These are phyloP conservation scores for Cylas formicarius DNA, from an alignment of 1,140 invertebrate genomes.

Conservation along the genomic window DNA sequence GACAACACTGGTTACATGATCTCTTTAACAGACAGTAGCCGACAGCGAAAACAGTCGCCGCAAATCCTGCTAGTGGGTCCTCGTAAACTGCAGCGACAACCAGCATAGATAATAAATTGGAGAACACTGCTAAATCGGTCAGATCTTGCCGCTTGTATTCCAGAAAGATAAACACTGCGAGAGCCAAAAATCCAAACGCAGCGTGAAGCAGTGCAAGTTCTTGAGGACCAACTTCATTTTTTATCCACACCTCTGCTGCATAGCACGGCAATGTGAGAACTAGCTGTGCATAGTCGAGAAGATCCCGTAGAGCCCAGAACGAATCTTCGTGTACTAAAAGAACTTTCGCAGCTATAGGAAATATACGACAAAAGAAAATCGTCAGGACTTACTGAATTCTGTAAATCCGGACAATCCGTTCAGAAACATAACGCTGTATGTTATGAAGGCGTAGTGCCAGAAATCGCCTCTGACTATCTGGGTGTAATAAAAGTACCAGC, in stretches of 20 bases:
- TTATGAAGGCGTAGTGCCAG: slow-evolving; percentile 15
- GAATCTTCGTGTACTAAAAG: slow-evolving; percentile 16
- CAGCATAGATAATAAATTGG: slow-evolving; percentile 6
- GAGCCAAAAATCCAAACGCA: slow-evolving; percentile 15
- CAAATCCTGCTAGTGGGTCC: slow-evolving; percentile 9
- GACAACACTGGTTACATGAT: slow-evolving; percentile 10
- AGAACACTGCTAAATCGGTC: slow-evolving; percentile 15
- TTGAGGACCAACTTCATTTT: slow-evolving; percentile 15
- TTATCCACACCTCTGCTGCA: slow-evolving; percentile 16
- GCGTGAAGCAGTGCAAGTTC: slow-evolving; percentile 12
- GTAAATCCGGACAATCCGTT: slow-evolving; percentile 11
- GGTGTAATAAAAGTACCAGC: slow-evolving; percentile 12
- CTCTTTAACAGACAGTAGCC: slow-evolving; percentile 15
- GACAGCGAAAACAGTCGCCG: slow-evolving; percentile 5
- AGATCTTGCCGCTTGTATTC: slow-evolving; percentile 15
- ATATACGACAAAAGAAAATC: neutral
- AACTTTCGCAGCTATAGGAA: neutral
- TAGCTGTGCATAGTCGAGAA: slow-evolving; percentile 15
- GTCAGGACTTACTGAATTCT: slow-evolving; percentile 16
- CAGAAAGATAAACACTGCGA: slow-evolving; percentile 6
- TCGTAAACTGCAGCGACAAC: slow-evolving; percentile 2
- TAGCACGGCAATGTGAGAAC: slow-evolving; percentile 16
- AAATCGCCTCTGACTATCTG: slow-evolving; percentile 9
- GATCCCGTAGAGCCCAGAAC: slow-evolving; percentile 15
- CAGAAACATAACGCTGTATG: slow-evolving; percentile 10